These are phyloP conservation scores for Limenitis camilla DNA, from an alignment of 2,888 invertebrate species.

Conservation along the genomic window DNA sequence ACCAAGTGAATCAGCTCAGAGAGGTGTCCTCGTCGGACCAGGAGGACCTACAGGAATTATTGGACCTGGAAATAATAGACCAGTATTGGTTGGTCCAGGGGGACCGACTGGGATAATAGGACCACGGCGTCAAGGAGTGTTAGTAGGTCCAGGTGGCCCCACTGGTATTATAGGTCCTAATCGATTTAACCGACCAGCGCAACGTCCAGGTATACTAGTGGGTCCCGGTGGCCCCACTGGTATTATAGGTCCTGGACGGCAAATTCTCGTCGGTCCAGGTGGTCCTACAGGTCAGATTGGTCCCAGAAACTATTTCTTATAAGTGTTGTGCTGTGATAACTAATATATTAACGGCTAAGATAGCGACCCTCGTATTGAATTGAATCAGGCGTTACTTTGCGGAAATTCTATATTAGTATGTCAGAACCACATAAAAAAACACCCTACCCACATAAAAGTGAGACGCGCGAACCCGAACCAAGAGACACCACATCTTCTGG, in stretches of 20 bases:
- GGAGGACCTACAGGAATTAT: conserved; percentile 42
- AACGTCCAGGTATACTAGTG: conserved; percentile 40
- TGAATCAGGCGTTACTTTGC: no score
- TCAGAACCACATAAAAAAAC: no score
- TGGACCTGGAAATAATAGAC: conserved; percentile 28
- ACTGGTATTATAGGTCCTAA: conserved; percentile 49
- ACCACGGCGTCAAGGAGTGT: conserved; percentile 38
- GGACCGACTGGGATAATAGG: conserved; percentile 48
- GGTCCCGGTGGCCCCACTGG: conserved; percentile 58
- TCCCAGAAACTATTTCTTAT: conserved; percentile 54
- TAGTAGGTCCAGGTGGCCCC: conserved; percentile 72
- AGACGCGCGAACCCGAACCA: no score
- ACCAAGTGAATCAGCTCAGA: conserved; percentile 27
- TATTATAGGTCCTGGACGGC: conserved; percentile 34
- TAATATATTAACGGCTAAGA: conserved; percentile 26
- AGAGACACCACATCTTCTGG: no score
- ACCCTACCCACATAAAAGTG: no score
- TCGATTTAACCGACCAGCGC: conserved; percentile 29
- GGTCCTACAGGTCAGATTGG: conserved; percentile 56
- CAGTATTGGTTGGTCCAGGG: conserved; percentile 49
- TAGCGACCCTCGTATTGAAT: conserved; percentile 10
- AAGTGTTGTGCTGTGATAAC: conserved; percentile 33
- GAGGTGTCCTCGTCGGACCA: conserved; percentile 44
- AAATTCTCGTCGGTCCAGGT: conserved; percentile 68
- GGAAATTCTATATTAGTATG: no score